These are phyloP conservation scores for Isaurus tuberculatus DNA, from an alignment of 92 coral and sea anemone species.

Conservation along the genomic window DNA sequence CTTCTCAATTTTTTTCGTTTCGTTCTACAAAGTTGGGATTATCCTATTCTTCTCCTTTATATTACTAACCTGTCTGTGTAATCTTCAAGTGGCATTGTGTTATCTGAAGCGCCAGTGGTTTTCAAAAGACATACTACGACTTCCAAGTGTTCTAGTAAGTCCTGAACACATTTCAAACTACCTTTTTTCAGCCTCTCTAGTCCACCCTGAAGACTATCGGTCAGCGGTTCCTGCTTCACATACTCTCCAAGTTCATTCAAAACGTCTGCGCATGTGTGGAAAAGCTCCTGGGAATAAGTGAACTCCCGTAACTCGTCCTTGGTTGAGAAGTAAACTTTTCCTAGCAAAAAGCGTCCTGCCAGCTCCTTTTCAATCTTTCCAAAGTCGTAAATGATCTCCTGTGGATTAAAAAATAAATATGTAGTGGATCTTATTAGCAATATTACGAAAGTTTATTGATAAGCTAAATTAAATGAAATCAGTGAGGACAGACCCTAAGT, in stretches of 20 bases:
- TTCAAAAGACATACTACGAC: constrained; percentile 69
- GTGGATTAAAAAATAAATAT: neutral
- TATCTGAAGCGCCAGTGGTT: constrained; percentile 44
- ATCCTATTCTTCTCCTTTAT: constrained; percentile 3
- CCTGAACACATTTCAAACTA: constrained; percentile 61
- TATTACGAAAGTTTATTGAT: too few species aligned
- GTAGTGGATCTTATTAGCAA: too few species aligned
- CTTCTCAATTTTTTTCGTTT: too few species aligned
- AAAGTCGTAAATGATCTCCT: constrained; percentile 66
- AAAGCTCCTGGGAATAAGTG: constrained; percentile 73
- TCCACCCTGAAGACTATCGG: constrained; percentile 60
- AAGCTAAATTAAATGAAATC: too few species aligned
- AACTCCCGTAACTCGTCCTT: constrained; percentile 57
- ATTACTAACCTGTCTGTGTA: constrained; percentile 63
- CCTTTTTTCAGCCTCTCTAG: constrained; percentile 58
- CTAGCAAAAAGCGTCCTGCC: constrained; percentile 56
- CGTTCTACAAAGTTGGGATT: neutral
- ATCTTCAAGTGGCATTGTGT: constrained; percentile 56
- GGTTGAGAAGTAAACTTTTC: constrained; percentile 65
- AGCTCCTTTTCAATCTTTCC: constrained; percentile 68
- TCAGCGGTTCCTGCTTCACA: constrained; percentile 63
- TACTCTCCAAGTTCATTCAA: constrained; percentile 57
- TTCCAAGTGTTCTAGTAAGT: constrained; percentile 68
- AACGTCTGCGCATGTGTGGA: constrained; percentile 71
- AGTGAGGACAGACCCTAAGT: too few species aligned